A percentile compares a stretch with the other conserved stretches of the same genome.
Evolutionary conservation across 2,888 invertebrate genomes (phyloP).

Genomic region (Hirtodrosophila trivittata): DNA sequence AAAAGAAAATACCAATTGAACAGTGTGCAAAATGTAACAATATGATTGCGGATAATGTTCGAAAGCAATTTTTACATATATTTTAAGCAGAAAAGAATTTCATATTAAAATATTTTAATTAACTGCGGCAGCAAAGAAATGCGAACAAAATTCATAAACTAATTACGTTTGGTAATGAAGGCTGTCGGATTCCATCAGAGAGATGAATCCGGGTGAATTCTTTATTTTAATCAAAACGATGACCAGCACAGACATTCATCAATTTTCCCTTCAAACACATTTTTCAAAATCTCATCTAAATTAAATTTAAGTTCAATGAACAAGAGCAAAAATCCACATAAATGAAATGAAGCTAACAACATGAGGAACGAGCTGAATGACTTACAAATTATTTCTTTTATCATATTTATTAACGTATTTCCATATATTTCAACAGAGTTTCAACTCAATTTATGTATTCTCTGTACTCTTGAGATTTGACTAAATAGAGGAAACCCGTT

Average conservation of each 20-base stretch:
- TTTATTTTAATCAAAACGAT: conserved; percentile 23
- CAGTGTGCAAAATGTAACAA: conserved; percentile 15
- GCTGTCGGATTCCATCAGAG: conserved; percentile 6
- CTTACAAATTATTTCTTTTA: no score
- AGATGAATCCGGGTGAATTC: conserved; percentile 5
- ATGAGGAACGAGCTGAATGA: no score
- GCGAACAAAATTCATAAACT: conserved; percentile 12
- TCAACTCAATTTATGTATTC: no score
- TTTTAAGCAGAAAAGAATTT: conserved; percentile 2
- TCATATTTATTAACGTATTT: no score
- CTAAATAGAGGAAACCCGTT: no score
- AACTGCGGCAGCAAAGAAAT: conserved; percentile 26
- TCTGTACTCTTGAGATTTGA: no score
- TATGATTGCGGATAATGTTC: conserved; percentile 25
- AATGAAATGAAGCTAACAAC: no score
- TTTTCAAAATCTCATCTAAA: neutral
- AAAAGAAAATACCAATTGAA: no score
- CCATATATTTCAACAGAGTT: no score
- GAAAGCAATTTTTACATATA: no score
- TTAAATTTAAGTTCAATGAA: neutral
- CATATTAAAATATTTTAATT: conserved; percentile 52
- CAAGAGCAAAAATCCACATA: no score
- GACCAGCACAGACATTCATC: conserved; percentile 24
- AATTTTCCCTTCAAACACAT: conserved; percentile 45
- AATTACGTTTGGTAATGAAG: conserved; percentile 7